Evolutionary conservation across 64 coral and sea anemone genomes (phyloP), one percentile per base, ranked within the genome.

Genomic region (Orbicella faveolata): DNA sequence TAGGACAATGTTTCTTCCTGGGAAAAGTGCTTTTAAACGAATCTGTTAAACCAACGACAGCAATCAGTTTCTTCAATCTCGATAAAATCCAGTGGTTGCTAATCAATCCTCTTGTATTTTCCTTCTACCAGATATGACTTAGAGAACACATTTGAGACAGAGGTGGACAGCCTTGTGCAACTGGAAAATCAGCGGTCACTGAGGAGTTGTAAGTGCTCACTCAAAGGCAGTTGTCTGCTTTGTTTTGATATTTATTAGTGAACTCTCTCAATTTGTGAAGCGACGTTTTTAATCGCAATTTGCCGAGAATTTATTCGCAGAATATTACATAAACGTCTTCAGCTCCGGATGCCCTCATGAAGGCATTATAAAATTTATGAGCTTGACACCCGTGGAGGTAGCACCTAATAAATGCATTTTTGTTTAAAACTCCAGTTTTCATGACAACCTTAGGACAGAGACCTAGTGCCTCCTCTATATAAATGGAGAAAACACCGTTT

Each of bases 91-190:
- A 14, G 1, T 48, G 9, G 55, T 59, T 61, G 16, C 9, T 82
- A 12, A 82, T 82, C 79, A 44, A 33, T 20, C 16, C 13, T 18
- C 62, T 44, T 19, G 23, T 15, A 14, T 26, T 74, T 74, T 33
- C 10, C 16, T 37, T 53, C 64, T 39, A 18, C 26, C 82, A 85
- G 82, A 39, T 85, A 85, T 85, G 41, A 70, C 73, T 85, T 85
- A 10, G 82, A 85, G 52, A 70, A 85, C 11, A 85, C 82, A 48
- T 85, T 85, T 73, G 82, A 85, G 72, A 85, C 82, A 53, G 82
- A 85, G 72, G 82, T 85, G 18, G 20, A 85, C 36, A 85, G 82
- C n/a, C 82, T 85, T 66, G 82, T 85, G 0, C 63, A 85, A 33
- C 65, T 85, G 37, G 82, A 85, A 25, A 85, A 52, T n/a, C 82